Conservation (phyloP, 2,888 invertebrate species). For the Nomada fucata region DNA sequence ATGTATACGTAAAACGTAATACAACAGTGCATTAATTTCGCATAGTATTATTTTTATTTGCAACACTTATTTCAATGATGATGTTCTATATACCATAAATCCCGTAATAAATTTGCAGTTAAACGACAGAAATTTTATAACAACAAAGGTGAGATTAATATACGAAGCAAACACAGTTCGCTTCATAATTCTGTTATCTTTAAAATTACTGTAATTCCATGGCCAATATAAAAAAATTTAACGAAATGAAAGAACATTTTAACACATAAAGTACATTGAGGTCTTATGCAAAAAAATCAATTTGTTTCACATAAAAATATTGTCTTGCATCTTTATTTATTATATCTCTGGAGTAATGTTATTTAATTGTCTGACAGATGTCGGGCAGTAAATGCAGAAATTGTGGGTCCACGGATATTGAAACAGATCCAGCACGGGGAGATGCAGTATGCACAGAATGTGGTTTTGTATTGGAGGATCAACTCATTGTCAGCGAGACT, state of each 20-base stretch:
- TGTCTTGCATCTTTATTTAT: background rate
- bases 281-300: too few relatives aligned
- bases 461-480: slow-evolving; percentile 98
- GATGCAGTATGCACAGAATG: slow-evolving; percentile 98
- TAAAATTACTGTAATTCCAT: background rate
- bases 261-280: background rate
- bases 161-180: background rate
- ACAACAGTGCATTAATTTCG: background rate
- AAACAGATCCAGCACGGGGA: slow-evolving; percentile 96
- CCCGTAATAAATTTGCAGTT: background rate
- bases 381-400: slow-evolving; percentile 93
- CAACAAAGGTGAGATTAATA: slow-evolving; percentile 32
- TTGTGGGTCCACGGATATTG: slow-evolving; percentile 95
- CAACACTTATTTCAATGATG: background rate
- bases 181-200: background rate
- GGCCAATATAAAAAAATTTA: background rate
- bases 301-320: background rate
- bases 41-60: background rate
- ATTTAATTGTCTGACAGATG: slow-evolving; percentile 74
- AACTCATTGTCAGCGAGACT: slow-evolving; percentile 97
- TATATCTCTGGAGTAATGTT: background rate
- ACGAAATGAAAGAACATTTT: background rate
- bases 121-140: slow-evolving; percentile 12
- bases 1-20: slow-evolving; percentile 13
- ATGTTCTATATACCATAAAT: background rate